These are phyloP conservation scores for Hylyphantes graminicola DNA, from an alignment of 1,140 invertebrate genomes.

Conservation along the genomic window DNA sequence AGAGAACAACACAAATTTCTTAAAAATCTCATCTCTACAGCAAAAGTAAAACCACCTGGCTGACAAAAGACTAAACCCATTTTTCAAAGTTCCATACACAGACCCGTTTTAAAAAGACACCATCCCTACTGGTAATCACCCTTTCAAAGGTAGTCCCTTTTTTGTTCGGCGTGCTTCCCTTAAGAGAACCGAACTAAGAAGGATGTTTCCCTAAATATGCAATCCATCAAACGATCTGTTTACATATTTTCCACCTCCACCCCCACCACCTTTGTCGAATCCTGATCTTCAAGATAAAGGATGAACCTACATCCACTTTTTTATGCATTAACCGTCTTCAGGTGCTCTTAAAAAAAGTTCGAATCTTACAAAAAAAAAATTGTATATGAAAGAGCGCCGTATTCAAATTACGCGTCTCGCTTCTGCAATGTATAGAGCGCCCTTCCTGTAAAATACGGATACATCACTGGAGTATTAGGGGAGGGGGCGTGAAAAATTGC, in stretches of 20 bases:
- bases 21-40: too few species aligned
- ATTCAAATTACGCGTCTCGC: constrained; percentile 58
- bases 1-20: too few species aligned
- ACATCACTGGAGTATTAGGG: constrained; percentile 57
- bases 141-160: constrained; percentile 1
- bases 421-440: constrained; percentile 43
- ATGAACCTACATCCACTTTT: constrained; percentile 25
- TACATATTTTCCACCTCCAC: constrained; percentile 47
- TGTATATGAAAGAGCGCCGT: constrained; percentile 14
- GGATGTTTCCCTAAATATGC: constrained; percentile 57
- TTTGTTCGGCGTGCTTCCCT: constrained; percentile 6
- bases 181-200: constrained; percentile 21
- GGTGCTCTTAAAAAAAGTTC: constrained; percentile 4
- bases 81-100: constrained; percentile 4
- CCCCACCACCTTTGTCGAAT: constrained; percentile 28
- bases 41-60: too few species aligned
- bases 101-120: neutral
- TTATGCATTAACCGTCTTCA: neutral
- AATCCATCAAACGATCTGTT: constrained; percentile 59
- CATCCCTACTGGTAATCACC: constrained; percentile 14
- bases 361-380: constrained; percentile 50
- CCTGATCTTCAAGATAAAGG: constrained; percentile 59
- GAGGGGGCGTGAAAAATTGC: constrained; percentile 60
- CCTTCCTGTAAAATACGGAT: constrained; percentile 35
- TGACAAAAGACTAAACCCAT: too few species aligned